Evolutionary conservation across 2,113 vertebrate genomes (phyloP).

Genomic region (Glaucomys volans): DNA sequence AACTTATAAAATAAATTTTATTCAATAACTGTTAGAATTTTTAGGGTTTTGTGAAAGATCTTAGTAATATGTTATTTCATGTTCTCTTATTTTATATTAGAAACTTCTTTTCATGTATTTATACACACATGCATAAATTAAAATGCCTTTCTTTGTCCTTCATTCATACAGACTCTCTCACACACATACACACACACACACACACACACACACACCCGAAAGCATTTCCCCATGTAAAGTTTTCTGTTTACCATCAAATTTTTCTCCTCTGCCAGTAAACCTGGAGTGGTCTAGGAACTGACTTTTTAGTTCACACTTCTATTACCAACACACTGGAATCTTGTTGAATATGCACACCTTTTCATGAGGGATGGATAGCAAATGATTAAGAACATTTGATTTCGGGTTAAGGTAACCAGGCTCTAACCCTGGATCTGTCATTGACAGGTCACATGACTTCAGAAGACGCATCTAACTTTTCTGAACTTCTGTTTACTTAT

Average conservation of each 20-base stretch:
- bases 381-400: neutral
- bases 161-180: neutral
- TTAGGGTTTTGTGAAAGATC: neutral
- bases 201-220: neutral
- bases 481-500: neutral
- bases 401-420: neutral
- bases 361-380: neutral
- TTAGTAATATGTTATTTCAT: neutral
- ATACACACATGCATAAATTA: neutral
- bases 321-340: neutral
- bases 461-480: neutral
- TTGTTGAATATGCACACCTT: neutral
- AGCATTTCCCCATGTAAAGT: neutral
- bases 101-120: neutral
- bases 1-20: constrained; percentile 50
- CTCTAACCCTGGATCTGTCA: neutral
- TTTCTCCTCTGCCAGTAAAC: neutral
- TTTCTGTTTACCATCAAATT: neutral
- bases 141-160: neutral
- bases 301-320: neutral
- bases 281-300: neutral
- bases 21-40: neutral
- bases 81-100: neutral
- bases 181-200: neutral
- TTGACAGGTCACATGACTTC: neutral